Evolutionary conservation across 2,888 invertebrate genomes (phyloP), one percentile per base, ranked within the genome.

Genomic region (Deroplatys truncata): DNA sequence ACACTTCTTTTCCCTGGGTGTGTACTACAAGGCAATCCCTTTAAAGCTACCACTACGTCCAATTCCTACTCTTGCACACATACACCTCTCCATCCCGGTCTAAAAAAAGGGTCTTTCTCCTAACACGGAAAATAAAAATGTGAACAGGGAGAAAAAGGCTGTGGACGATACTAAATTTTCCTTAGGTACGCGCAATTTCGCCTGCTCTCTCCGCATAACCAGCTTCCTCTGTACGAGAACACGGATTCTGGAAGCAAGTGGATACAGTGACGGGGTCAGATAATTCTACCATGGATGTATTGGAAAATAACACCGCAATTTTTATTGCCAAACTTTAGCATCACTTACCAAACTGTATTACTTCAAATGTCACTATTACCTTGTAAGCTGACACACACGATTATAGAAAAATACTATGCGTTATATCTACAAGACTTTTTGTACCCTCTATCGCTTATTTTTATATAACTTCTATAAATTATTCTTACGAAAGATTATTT

Each of bases 11-110:
- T 85, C 88, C 49, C 82, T 90, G 82, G 84, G 88, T 31, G 85
- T 89, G 56, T 85, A 31, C 88, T 87, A 88, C 84, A 82, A 83
- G 56, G 84, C 82, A 88, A 85, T 88, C 88, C 89, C 85, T 88
- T 84, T 85, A 88, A 88, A 35, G 82, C 83, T 83, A 72, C 84
- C 89, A 28, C 84, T 72, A 72, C 83, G 25, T 89, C 28, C 49
- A 28, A 83, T 56, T 84, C 35, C 82, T 16, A 43, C 31, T 88
- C 28, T 82, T 72, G 56, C 56, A 72, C 43, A 31, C 84, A 29
- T 28, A 43, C 86, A 86, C 86, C 89, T n/a, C 88, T 83, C 90
- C 43, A 28, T 84, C 31, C 29, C 56, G 84, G 20, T 28, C 86
- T 56, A 35, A 56, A 89, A n/a, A 84, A 84, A 84, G 28, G 88